Evolutionary conservation across 2,113 vertebrate genomes (phyloP).

Genomic region (Himantopus leucocephalus): DNA sequence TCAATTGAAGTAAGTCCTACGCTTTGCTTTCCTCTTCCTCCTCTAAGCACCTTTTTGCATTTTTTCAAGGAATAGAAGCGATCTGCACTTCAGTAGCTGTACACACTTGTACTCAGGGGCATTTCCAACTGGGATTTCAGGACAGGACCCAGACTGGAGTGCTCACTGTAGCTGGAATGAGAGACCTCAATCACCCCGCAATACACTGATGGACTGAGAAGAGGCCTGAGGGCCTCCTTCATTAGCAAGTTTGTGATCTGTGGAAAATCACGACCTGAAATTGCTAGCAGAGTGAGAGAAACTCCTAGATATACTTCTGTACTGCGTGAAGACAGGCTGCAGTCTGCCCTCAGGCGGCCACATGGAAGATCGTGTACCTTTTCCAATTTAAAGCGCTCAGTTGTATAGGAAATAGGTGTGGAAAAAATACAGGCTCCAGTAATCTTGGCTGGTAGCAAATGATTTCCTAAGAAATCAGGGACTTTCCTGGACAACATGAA

Average conservation of each 20-base stretch:
- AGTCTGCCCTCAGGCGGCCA: background rate
- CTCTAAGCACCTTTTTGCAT: background rate
- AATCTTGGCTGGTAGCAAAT: background rate
- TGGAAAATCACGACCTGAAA: background rate
- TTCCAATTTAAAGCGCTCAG: background rate
- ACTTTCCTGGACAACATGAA: background rate
- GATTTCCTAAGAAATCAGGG: background rate
- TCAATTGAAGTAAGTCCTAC: background rate
- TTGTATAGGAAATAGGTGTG: accelerated
- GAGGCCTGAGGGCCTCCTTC: background rate
- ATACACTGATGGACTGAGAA: background rate
- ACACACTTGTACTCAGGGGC: background rate
- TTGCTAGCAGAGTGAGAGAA: background rate
- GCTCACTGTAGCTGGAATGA: background rate
- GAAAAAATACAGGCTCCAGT: background rate
- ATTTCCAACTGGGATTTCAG: background rate
- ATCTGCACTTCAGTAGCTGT: no score
- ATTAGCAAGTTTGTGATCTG: background rate
- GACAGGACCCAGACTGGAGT: background rate
- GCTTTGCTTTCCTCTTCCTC: background rate
- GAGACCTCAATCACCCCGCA: background rate
- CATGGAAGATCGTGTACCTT: no score
- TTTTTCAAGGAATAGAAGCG: background rate
- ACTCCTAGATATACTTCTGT: accelerated
- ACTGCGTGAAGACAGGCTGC: background rate